Conservation (phyloP, 2,797 vertebrate species). For the Betta splendens region DNA sequence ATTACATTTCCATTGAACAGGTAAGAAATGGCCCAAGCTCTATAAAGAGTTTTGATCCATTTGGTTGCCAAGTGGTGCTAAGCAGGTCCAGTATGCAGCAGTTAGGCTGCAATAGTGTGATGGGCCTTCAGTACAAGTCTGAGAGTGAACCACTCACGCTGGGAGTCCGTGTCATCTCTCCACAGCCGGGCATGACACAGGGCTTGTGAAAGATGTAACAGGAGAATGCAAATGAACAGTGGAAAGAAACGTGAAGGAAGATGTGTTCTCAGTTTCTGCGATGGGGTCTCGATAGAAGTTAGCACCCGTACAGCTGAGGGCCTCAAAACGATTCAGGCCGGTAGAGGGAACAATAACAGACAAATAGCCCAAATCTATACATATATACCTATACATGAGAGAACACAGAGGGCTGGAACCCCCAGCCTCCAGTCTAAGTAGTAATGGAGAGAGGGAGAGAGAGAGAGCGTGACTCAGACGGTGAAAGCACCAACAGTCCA, state of each 20-base stretch:
- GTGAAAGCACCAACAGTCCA: constrained; percentile 67
- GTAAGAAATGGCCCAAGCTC: constrained; percentile 67
- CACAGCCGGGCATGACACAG: constrained; percentile 41
- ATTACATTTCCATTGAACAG: constrained; percentile 78
- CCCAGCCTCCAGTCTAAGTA: constrained; percentile 78
- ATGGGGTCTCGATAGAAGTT: constrained; percentile 58
- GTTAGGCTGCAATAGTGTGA: constrained; percentile 46
- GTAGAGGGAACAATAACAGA: constrained; percentile 71
- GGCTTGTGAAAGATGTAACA: constrained; percentile 48
- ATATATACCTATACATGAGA: constrained; percentile 79
- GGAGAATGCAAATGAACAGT: constrained; percentile 24
- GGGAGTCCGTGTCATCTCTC: constrained; percentile 43
- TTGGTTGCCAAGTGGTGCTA: constrained; percentile 46
- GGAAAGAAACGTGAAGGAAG: constrained; percentile 24
- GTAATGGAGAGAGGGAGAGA: constrained; percentile 63
- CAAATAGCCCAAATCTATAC: constrained; percentile 83
- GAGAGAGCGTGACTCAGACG: constrained; percentile 51
- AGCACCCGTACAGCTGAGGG: constrained; percentile 59
- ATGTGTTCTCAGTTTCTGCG: constrained; percentile 29
- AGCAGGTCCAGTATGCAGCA: constrained; percentile 65
- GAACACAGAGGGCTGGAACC: constrained; percentile 68
- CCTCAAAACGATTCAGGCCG: constrained; percentile 58
- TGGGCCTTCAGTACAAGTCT: constrained; percentile 48
- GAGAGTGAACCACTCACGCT: constrained; percentile 47
- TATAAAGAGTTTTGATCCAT: constrained; percentile 55